Base-by-base conservation (phyloP, 2,888 invertebrate species). In the Pristionchus exspectatus region DNA sequence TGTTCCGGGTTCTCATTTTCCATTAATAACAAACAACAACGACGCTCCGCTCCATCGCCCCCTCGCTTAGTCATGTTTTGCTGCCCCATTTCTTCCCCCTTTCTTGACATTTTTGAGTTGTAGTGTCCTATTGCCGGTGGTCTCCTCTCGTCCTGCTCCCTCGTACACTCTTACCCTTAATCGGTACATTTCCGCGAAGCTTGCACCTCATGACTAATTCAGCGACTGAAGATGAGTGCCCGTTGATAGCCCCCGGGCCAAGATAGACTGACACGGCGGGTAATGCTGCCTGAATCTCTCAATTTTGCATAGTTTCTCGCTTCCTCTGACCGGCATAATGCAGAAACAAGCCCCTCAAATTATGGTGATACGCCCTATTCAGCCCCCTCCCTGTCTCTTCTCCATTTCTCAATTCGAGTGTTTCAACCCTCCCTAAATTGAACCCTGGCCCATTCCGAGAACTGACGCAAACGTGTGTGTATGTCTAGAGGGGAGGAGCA, bases 1-100 rank as follows among this genome's bases (percentile, higher is more conserved):
- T n/a, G 24, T 63, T 63, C 63, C 63, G 63, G 63, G 63, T 63
- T 63, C 63, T 63, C 63, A 63, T 63, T 63, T 63, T 63, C 63
- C 63, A 63, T 63, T 63, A 24, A 63, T 63, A 63, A 24, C 44
- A 50, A 50, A 50, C 44, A 50, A 63, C 63, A 63, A 63, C 63
- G n/a, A 7, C 63, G 10, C n/a, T 63, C 1, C 56, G 38, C 44
- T 12, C 44, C 44, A 7, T 50, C 44, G 44, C 63, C 24, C 63
- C 7, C 63, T 63, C 63, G 63, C 63, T 63, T 63, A 24, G n/a
- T 63, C 56, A 63, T 63, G 63, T 63, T 63, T 63, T 59, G 21
- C 21, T 24, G 18, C 59, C 21, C n/a, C n/a, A n/a, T n/a, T n/a
- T n/a, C n/a, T n/a, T n/a, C n/a, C n/a, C n/a, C 24, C 59, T 24